Conservation (phyloP, 2,797 vertebrate genomes). For the Chromobotia macracanthus region DNA sequence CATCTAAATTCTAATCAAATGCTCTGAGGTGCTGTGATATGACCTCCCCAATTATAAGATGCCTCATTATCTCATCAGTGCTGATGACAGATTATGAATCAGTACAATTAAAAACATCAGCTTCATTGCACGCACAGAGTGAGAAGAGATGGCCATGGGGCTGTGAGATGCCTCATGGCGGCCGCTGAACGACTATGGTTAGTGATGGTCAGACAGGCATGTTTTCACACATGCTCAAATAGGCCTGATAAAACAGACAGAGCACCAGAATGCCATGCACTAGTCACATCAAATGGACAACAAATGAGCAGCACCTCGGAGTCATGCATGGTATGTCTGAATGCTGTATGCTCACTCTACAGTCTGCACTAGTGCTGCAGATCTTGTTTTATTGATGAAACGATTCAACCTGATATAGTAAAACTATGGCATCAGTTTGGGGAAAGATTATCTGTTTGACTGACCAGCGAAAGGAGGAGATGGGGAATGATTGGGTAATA, state of each 20-base stretch:
- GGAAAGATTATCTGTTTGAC: too few relatives aligned
- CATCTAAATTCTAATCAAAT: constrained; percentile 29
- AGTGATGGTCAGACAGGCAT: neutral
- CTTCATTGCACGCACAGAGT: neutral
- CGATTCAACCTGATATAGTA: neutral
- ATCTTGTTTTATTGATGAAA: neutral
- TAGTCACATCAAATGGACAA: constrained; percentile 27
- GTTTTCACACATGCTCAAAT: neutral
- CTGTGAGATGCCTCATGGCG: neutral
- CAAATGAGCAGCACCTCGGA: constrained; percentile 8
- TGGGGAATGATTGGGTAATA: too few relatives aligned
- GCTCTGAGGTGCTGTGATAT: constrained; percentile 1
- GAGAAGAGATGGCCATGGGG: neutral
- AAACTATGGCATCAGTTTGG: neutral
- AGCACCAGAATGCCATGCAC: constrained; percentile 9
- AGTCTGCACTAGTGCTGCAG: too few relatives aligned
- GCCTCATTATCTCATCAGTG: constrained; percentile 18
- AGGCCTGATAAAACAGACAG: constrained; percentile 2
- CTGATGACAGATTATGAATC: constrained; percentile 19
- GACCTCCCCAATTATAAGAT: constrained; percentile 12
- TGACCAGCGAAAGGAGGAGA: too few relatives aligned
- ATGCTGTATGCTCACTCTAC: too few relatives aligned
- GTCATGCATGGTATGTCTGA: too few relatives aligned
- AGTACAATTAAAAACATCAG: constrained; percentile 1
- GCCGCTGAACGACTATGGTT: neutral